These are phyloP conservation scores for Xestia rhomboidea DNA, from an alignment of 2,888 invertebrate species.

Conservation along the genomic window DNA sequence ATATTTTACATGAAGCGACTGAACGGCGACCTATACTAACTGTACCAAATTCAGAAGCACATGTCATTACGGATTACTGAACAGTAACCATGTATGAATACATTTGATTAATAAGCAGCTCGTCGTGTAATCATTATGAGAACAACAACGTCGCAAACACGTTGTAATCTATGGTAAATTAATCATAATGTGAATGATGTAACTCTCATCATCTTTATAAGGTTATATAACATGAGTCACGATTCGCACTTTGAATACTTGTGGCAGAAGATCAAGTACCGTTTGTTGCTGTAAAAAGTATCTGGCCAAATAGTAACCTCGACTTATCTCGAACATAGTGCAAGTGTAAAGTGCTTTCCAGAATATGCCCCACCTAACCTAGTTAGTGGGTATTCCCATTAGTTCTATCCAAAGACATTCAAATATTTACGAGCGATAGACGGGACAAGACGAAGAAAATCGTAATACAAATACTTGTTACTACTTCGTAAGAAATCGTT, in stretches of 20 bases:
- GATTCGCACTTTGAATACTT: slow-evolving; percentile 7
- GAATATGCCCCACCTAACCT: not conserved
- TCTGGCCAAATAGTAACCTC: not conserved
- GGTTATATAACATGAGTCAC: slow-evolving; percentile 2
- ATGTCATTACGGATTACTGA: not conserved
- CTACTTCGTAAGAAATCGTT: too few relatives aligned
- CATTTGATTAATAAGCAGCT: slow-evolving; percentile 41
- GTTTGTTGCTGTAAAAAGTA: not conserved
- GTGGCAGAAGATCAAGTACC: slow-evolving; percentile 5
- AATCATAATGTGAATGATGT: slow-evolving; percentile 44
- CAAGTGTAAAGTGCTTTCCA: not conserved
- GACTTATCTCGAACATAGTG: not conserved
- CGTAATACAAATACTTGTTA: too few relatives aligned
- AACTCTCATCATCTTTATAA: slow-evolving; percentile 26
- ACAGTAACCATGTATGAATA: slow-evolving; percentile 21
- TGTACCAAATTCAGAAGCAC: slow-evolving; percentile 1
- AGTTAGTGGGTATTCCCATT: not conserved
- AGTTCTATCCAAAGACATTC: too few relatives aligned
- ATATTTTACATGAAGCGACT: not conserved
- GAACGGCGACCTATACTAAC: not conserved
- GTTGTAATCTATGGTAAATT: slow-evolving; percentile 48
- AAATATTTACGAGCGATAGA: too few relatives aligned
- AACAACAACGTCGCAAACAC: slow-evolving; percentile 35
- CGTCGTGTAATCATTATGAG: slow-evolving; percentile 23
- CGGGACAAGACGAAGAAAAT: too few relatives aligned